Conservation (phyloP, 2,888 invertebrate species). For the Yponomeuta sedellus region DNA sequence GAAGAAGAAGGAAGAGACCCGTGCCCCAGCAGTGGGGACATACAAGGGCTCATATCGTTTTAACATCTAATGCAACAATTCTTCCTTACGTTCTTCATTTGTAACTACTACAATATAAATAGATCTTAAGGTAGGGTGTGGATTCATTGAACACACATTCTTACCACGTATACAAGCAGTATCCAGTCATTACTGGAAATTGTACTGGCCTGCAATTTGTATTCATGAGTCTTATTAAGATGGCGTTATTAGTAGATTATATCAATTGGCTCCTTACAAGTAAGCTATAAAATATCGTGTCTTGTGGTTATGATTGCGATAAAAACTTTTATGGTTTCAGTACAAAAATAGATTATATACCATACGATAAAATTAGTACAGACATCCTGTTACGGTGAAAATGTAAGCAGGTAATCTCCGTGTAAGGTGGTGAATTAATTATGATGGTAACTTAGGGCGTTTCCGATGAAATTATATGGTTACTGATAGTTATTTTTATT, state of each 20-base stretch:
- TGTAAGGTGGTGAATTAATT: too few species aligned
- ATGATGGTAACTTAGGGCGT: too few species aligned
- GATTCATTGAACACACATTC: not conserved
- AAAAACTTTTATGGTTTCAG: not conserved
- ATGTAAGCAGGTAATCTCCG: too few species aligned
- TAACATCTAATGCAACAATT: too few species aligned
- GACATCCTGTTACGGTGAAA: too few species aligned
- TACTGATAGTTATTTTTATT: too few species aligned
- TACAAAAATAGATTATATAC: not conserved
- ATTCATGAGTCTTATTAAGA: not conserved
- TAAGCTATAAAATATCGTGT: not conserved
- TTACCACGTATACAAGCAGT: not conserved
- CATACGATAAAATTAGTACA: too few species aligned
- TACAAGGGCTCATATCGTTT: too few species aligned
- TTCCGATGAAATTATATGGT: too few species aligned
- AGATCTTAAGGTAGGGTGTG: not conserved
- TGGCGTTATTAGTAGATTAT: not conserved
- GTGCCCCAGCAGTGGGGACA: too few species aligned
- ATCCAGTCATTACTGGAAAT: not conserved
- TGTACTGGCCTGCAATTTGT: not conserved
- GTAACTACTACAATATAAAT: not conserved
- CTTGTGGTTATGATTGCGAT: not conserved
- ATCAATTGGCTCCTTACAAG: slow-evolving; percentile 3
- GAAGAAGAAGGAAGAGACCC: too few species aligned
- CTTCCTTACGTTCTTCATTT: not conserved